phyloP scores from a whole-genome alignment of 2,797 vertebrate species.

The Gila robusta region DNA sequence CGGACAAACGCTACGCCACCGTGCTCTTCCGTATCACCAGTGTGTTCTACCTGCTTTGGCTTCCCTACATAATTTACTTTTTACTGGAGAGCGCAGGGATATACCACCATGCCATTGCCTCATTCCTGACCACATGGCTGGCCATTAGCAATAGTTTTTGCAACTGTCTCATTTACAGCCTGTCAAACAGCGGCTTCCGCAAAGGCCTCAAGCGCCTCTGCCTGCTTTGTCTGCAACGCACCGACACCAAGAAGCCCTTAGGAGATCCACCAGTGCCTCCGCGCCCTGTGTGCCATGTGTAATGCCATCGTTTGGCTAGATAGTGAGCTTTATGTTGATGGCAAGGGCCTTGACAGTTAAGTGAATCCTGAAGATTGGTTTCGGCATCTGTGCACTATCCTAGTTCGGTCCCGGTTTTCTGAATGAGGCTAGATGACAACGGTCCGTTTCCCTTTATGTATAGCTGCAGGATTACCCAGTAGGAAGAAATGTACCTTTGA shows the following conservation, averaged over 20 bases:
- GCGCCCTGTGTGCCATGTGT: conserved; percentile 80
- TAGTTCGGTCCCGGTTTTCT: neutral
- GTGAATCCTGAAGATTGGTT: conserved; percentile 24
- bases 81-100: conserved; percentile 93
- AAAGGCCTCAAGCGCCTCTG: conserved; percentile 95
- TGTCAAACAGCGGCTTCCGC: conserved; percentile 97
- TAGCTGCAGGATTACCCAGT: conserved; percentile 15
- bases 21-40: conserved; percentile 98
- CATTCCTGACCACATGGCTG: conserved; percentile 98
- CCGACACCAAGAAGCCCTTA: conserved; percentile 85
- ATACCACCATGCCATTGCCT: conserved; percentile 86
- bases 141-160: conserved; percentile 99
- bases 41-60: conserved; percentile 97
- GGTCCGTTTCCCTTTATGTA: conserved; percentile 15
- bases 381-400: conserved; percentile 20
- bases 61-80: conserved; percentile 98
- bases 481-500: conserved; percentile 21
- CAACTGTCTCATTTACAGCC: conserved; percentile 99
- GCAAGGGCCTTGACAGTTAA: conserved; percentile 6
- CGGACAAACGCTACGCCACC: conserved; percentile 94
- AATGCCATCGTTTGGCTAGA: conserved; percentile 55
- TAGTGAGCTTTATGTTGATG: conserved; percentile 46
- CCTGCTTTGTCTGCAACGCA: conserved; percentile 87
- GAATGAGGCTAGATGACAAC: conserved; percentile 1
- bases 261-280: conserved; percentile 76